Percentiles rank a stretch among this genome's conserved stretches.
phyloP scores from a whole-genome alignment of 2,888 invertebrate species.

The Furcula furcula region DNA sequence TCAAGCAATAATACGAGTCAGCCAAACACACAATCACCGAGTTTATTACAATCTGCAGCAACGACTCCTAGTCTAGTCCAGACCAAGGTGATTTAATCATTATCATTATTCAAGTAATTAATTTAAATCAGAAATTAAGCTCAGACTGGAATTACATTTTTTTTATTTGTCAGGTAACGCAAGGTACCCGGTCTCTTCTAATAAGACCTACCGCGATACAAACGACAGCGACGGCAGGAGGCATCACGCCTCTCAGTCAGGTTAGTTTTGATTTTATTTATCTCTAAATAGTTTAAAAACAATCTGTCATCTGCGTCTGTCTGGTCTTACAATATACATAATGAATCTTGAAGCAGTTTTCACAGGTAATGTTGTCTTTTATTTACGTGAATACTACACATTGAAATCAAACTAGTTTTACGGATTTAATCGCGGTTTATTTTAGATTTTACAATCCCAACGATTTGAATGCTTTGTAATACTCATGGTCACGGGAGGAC shows the following conservation, averaged over 20 bases:
- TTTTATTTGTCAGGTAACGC: conserved; percentile 39
- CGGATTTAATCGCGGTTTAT: too few relatives aligned
- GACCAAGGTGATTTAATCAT: conserved; percentile 38
- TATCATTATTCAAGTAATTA: not conserved
- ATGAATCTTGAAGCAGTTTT: too few relatives aligned
- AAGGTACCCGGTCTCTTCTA: conserved; percentile 66
- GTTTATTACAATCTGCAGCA: conserved; percentile 36
- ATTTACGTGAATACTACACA: too few relatives aligned
- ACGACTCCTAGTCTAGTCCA: conserved; percentile 37
- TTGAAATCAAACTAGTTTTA: too few relatives aligned
- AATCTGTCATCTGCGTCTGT: too few relatives aligned
- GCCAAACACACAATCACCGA: conserved; percentile 27
- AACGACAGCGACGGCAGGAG: conserved; percentile 49
- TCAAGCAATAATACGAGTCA: conserved; percentile 30
- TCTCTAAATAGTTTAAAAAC: too few relatives aligned
- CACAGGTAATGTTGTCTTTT: too few relatives aligned
- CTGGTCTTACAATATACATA: too few relatives aligned
- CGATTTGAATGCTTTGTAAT: too few relatives aligned
- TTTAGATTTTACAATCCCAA: too few relatives aligned
- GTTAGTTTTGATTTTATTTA: conserved; percentile 28
- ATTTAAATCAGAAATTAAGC: too few relatives aligned
- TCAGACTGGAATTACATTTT: not conserved
- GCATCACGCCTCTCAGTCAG: conserved; percentile 50
- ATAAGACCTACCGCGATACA: conserved; percentile 58
- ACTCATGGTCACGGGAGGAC: too few relatives aligned